Conservation (phyloP, 2,888 invertebrate genomes). For the Calliphora vomitoria region DNA sequence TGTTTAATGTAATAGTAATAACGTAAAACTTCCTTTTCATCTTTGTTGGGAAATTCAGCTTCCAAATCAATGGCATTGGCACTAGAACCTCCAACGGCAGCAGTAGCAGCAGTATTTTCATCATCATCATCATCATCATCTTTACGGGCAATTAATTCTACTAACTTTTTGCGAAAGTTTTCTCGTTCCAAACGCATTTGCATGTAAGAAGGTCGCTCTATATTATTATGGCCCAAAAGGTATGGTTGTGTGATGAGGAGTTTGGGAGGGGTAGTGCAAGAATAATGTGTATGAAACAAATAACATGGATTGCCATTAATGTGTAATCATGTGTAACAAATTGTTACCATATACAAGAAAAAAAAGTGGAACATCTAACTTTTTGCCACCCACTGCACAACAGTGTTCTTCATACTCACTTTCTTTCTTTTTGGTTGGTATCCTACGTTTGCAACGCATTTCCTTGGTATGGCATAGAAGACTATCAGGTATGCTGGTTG, state of each 20-base stretch:
- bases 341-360: slow-evolving; percentile 1
- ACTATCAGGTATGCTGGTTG: slow-evolving; percentile 87
- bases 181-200: slow-evolving; percentile 90
- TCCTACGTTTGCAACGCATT: slow-evolving; percentile 83
- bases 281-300: slow-evolving; percentile 52
- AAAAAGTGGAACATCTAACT: slow-evolving; percentile 24
- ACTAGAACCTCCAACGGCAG: slow-evolving; percentile 67
- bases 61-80: slow-evolving; percentile 58
- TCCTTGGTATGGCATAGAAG: slow-evolving; percentile 84
- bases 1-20: slow-evolving; percentile 96
- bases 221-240: slow-evolving; percentile 1
- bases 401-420: slow-evolving; percentile 51
- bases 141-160: slow-evolving; percentile 89
- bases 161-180: slow-evolving; percentile 91
- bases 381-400: neutral
- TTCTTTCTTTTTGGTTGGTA: slow-evolving; percentile 78
- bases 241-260: neutral
- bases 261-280: neutral
- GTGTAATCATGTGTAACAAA: slow-evolving; percentile 69
- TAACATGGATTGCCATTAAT: slow-evolving; percentile 54
- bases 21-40: slow-evolving; percentile 89
- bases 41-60: slow-evolving; percentile 86
- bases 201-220: slow-evolving; percentile 88
- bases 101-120: slow-evolving; percentile 74
- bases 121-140: slow-evolving; percentile 83